Base-by-base conservation (phyloP, 2,888 invertebrate genomes). In the Epirrita christyi region DNA sequence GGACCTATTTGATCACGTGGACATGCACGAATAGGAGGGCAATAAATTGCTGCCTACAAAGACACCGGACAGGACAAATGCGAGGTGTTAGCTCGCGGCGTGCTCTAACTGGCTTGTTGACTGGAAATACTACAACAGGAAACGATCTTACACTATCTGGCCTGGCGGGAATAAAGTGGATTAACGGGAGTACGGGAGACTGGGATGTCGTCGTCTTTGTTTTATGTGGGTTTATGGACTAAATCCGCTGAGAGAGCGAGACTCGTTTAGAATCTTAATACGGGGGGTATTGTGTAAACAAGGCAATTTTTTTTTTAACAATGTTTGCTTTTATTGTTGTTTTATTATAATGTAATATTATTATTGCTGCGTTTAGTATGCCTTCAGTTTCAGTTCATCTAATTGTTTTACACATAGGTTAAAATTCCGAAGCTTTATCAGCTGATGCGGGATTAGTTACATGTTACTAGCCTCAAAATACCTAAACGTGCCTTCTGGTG, bases 21-120 rank as follows among this genome's bases (percentile, higher is more conserved):
- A 80, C 78, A n/a, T n/a, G n/a, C n/a, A 75, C 72, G 72, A 76
- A 80, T 79, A 78, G 81, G 73, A 72, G 69, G 71, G 78, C 76
- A 68, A 81, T 85, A 85, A 85, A 86, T 85, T 70, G 68, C 70
- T 67, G 72, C 72, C 74, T 76, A 75, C 79, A 76, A 81, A 80
- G 81, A 79, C 82, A 76, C 70, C 66, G 71, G 78, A 79, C 80
- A 84, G 83, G 85, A 86, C 82, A 80, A 84, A 86, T 78, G 80
- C 68, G 73, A 76, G 73, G 76, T 77, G 78, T 77, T 72, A 71
- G 75, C 68, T 71, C 66, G 72, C 66, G 63, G 71, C 70, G 52
- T 66, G 67, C 58, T 71, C 66, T 72, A 69, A 72, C 75, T 67
- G 71, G 67, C 76, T 70, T 70, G 76, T 75, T 73, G 73, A 75